phyloP scores from a whole-genome alignment of 2,113 vertebrate species.

The Loxodonta africana region DNA sequence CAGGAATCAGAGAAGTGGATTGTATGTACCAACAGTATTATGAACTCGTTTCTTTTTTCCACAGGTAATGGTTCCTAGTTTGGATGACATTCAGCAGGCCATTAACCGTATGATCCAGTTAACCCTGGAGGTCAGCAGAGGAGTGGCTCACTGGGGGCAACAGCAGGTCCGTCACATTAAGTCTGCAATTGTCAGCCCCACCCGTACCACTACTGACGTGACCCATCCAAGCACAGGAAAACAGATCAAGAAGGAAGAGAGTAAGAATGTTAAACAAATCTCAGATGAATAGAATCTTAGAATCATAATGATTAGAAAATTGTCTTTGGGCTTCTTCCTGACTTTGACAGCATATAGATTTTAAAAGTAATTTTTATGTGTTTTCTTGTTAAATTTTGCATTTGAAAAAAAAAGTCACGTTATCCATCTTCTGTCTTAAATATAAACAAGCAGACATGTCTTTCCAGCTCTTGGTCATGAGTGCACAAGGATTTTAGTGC shows the following conservation, averaged over 20 bases:
- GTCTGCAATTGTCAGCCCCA: background rate
- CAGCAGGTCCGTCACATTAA: constrained; percentile 70
- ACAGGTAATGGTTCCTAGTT: constrained; percentile 91
- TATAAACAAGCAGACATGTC: background rate
- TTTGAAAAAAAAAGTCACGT: background rate
- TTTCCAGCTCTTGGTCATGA: background rate
- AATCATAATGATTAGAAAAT: background rate
- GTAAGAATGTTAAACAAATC: constrained; percentile 79
- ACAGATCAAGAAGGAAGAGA: constrained; percentile 69
- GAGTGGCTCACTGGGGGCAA: constrained; percentile 90
- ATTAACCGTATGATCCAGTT: constrained; percentile 89
- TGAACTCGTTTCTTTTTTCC: constrained; percentile 41
- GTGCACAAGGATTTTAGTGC: background rate
- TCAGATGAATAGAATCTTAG: constrained; percentile 1
- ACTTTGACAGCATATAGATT: background rate
- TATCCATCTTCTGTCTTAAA: constrained; percentile 2
- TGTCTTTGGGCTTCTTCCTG: constrained; percentile 1
- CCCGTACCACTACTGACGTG: background rate
- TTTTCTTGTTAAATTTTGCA: constrained; percentile 16
- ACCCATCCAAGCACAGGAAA: background rate
- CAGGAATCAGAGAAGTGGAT: background rate
- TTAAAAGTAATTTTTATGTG: background rate
- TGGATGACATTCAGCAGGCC: constrained; percentile 91
- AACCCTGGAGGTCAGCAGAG: constrained; percentile 91
- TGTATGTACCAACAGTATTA: no score